A percentile compares a stretch with the other conserved stretches of the same genome.
Evolutionary conservation across 2,113 vertebrate genomes (phyloP).

Genomic region (Seriola quinqueradiata): DNA sequence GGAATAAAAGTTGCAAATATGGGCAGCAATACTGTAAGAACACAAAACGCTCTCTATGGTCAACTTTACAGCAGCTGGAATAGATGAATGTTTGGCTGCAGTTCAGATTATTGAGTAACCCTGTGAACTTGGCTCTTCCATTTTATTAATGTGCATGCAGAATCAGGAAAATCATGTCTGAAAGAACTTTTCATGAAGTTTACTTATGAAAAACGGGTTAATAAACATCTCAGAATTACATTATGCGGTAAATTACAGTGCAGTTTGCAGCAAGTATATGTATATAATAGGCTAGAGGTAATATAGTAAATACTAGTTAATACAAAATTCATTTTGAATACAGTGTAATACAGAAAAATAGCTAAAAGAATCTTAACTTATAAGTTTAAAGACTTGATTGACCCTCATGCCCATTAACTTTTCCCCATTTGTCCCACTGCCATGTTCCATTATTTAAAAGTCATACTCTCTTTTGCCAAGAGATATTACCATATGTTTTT

Average conservation of each 20-base stretch:
- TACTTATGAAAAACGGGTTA: slow-evolving; percentile 4
- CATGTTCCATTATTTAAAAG: too few species aligned
- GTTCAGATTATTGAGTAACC: slow-evolving; percentile 54
- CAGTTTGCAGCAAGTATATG: not conserved
- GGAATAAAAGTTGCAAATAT: slow-evolving; percentile 47
- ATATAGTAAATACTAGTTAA: too few species aligned
- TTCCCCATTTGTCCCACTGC: not conserved
- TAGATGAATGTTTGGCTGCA: slow-evolving; percentile 58
- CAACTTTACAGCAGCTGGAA: slow-evolving; percentile 63
- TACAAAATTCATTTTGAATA: too few species aligned
- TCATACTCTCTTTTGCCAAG: not conserved
- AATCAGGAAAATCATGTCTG: slow-evolving; percentile 17
- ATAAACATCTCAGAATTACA: not conserved
- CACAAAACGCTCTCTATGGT: slow-evolving; percentile 56
- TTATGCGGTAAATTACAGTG: not conserved
- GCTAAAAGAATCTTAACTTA: not conserved
- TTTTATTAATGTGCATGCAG: slow-evolving; percentile 17
- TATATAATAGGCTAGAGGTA: not conserved
- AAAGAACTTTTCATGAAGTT: slow-evolving; percentile 7
- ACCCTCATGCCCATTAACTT: slow-evolving; percentile 3
- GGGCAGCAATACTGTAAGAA: slow-evolving; percentile 49
- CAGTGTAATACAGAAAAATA: not conserved
- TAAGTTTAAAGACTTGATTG: not conserved
- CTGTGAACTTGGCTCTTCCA: slow-evolving; percentile 17
- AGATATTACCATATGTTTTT: not conserved